phyloP scores from a whole-genome alignment of 2,113 vertebrate species.

The Oenanthe melanoleuca region DNA sequence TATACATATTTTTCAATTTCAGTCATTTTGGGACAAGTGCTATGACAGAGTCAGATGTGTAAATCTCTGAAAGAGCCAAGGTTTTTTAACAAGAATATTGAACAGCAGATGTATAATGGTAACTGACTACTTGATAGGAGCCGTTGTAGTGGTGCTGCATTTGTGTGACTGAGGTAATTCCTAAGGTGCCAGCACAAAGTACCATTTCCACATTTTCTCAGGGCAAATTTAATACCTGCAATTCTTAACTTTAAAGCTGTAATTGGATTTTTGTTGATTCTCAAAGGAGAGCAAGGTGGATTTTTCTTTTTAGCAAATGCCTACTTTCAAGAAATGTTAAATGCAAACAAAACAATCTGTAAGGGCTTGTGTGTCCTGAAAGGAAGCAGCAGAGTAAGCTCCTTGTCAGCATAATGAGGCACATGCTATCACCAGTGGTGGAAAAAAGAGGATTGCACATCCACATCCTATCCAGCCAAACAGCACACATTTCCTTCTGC shows the following conservation, averaged over 20 bases:
- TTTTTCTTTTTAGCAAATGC: background rate
- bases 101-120: background rate
- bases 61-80: background rate
- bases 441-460: background rate
- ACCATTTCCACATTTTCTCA: background rate
- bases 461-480: background rate
- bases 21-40: background rate
- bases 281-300: background rate
- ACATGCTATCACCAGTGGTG: background rate
- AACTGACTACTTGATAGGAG: background rate
- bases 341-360: background rate
- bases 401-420: background rate
- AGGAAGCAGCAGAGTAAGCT: background rate
- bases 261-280: background rate
- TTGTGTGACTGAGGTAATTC: background rate
- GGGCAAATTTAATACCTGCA: background rate
- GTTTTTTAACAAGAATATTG: background rate
- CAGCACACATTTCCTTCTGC: background rate
- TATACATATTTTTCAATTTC: background rate
- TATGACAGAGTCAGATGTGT: background rate
- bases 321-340: background rate
- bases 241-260: background rate
- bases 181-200: background rate
- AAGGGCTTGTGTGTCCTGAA: background rate
- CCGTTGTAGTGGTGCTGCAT: background rate